A percentile compares a stretch with the other conserved stretches of the same genome.
Conservation (phyloP, 2,797 vertebrate genomes). For the Acanthiza pusilla region DNA sequence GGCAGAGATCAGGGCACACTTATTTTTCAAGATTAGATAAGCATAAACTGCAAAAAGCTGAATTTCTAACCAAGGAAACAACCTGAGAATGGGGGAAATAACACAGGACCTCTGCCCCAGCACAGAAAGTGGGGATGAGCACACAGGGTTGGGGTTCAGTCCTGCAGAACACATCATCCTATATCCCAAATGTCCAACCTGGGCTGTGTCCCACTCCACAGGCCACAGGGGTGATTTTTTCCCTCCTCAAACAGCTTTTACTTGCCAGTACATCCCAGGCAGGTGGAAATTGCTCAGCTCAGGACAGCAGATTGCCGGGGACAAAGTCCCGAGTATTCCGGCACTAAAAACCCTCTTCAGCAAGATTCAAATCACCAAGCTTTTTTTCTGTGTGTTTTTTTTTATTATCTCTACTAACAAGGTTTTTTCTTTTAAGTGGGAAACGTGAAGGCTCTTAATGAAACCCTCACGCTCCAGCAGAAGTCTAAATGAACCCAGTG, state of each 20-base stretch:
- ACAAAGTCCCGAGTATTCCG: background rate
- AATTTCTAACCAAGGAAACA: background rate
- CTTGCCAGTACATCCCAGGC: background rate
- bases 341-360: background rate
- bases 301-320: background rate
- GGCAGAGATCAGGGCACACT: background rate
- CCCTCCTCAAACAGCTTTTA: background rate
- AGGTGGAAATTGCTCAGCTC: background rate
- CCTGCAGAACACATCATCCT: background rate
- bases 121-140: fast-evolving
- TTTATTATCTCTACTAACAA: constrained; percentile 53
- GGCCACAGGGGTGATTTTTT: background rate
- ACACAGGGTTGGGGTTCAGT: background rate
- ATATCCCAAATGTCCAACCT: background rate
- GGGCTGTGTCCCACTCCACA: fast-evolving
- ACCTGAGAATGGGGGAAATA: background rate
- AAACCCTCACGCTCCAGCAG: constrained; percentile 42
- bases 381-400: background rate
- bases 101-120: background rate
- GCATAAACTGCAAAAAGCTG: background rate
- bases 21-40: background rate
- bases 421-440: constrained; percentile 43
- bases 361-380: background rate
- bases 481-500: constrained; percentile 56
- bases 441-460: constrained; percentile 44